Conservation (phyloP, 2,113 vertebrate genomes). For the Seriola dumerili region DNA sequence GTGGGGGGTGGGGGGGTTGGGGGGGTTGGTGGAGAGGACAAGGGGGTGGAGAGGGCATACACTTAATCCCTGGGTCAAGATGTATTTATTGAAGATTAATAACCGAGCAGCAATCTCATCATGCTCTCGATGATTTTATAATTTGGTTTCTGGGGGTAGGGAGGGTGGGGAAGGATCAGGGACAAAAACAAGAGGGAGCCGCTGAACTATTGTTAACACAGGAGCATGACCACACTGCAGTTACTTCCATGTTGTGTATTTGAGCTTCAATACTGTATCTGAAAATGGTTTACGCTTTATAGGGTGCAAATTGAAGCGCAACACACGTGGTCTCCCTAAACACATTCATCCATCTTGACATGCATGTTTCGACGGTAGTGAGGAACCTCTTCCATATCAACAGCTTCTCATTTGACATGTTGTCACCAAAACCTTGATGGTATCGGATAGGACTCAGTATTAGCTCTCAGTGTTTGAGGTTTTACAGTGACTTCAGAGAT, state of each 20-base stretch:
- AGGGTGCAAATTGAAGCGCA: not conserved
- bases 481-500: constrained; percentile 6
- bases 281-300: constrained; percentile 4
- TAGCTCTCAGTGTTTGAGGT: constrained; percentile 12
- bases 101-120: constrained; percentile 87
- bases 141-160: constrained; percentile 79
- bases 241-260: constrained; percentile 10
- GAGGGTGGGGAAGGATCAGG: constrained; percentile 59
- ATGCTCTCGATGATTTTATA: constrained; percentile 87
- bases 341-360: not conserved
- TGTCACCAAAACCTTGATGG: constrained; percentile 27
- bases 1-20: not conserved
- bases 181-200: constrained; percentile 73
- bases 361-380: constrained; percentile 31
- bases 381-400: constrained; percentile 12
- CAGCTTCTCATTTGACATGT: constrained; percentile 31
- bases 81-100: constrained; percentile 91
- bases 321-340: not conserved
- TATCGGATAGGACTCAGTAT: not conserved
- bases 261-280: constrained; percentile 35
- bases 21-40: constrained; percentile 60
- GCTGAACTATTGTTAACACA: constrained; percentile 65
- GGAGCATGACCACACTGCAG: constrained; percentile 23
- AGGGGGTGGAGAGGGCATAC: constrained; percentile 79
- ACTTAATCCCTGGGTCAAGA: constrained; percentile 87